These are phyloP conservation scores for Cerastoderma edule DNA, from an alignment of 2,888 invertebrate species.

Conservation along the genomic window DNA sequence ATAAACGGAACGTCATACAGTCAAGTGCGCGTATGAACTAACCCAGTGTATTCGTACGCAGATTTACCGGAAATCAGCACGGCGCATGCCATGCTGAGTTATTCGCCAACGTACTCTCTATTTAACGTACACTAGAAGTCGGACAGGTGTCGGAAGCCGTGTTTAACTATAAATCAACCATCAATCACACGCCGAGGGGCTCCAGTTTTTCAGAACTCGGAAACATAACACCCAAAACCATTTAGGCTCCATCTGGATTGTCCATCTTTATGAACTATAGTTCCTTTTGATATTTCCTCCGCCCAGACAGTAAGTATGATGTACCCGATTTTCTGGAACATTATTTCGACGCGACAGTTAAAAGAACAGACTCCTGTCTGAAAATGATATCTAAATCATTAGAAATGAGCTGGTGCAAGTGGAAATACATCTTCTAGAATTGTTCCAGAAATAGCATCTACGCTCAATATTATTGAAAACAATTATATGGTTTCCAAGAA, in stretches of 20 bases:
- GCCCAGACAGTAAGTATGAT: slow-evolving; percentile 4
- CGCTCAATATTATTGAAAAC: too few species aligned
- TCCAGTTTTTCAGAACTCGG: slow-evolving; percentile 3
- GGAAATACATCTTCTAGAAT: too few species aligned
- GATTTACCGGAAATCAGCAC: slow-evolving; percentile 3
- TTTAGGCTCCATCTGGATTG: slow-evolving; percentile 38
- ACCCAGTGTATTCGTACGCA: background rate
- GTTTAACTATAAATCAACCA: slow-evolving; percentile 19
- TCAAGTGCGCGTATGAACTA: slow-evolving; percentile 10
- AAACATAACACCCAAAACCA: slow-evolving; percentile 9
- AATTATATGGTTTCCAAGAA: too few species aligned
- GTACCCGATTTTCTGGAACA: background rate
- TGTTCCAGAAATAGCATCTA: too few species aligned
- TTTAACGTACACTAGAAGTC: background rate
- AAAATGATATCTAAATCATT: too few species aligned
- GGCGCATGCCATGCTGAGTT: slow-evolving; percentile 9
- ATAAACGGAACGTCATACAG: slow-evolving; percentile 21
- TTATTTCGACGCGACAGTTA: background rate
- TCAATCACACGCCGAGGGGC: slow-evolving; percentile 11
- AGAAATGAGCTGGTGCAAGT: too few species aligned
- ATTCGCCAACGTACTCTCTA: background rate
- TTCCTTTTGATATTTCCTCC: slow-evolving; percentile 29
- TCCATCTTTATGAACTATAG: slow-evolving; percentile 35
- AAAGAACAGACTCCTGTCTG: background rate
- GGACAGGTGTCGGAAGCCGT: slow-evolving; percentile 14